Evolutionary conservation across 2,113 vertebrate species (phyloP).

Genomic region (Rattus norvegicus): GRCr8 NC_086022.1:181596501-181597000

Average conservation of each 20-base stretch:
- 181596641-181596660: background rate
- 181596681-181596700: background rate
- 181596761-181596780: background rate
- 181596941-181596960: background rate
- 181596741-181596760: background rate
- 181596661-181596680: background rate
- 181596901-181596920: background rate
- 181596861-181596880: background rate
- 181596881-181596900: conserved; percentile 19
- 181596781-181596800: background rate
- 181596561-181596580: background rate
- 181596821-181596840: background rate
- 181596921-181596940: background rate
- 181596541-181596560: background rate
- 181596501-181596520: background rate
- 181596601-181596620: background rate
- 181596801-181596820: background rate
- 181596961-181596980: background rate
- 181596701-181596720: background rate
- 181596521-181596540: background rate
- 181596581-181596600: conserved; percentile 1
- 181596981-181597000: background rate
- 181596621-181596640: background rate
- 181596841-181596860: background rate
- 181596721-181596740: conserved; percentile 6